Base-by-base conservation (phyloP, 1,140 invertebrate species). In the Schlechtendalia chinensis region DNA sequence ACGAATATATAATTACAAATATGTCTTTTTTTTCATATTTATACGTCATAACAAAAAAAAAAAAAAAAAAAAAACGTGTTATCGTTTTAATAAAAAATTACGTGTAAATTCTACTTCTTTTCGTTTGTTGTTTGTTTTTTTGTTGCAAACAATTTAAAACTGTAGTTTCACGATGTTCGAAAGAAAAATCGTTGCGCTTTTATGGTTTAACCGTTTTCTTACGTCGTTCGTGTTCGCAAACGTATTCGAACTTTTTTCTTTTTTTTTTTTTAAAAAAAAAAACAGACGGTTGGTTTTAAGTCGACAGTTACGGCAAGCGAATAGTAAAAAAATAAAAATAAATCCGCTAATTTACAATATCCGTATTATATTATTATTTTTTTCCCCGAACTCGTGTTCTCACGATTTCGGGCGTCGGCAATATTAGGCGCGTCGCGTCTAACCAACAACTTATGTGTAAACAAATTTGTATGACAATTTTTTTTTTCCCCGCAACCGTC, bases 381-480 rank as follows among this genome's bases (percentile, higher is more conserved):
- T 67, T 54, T 11, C 29, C n/a, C 6, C 17, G 50, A n/a, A 79
- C 0, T 47, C 6, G 2, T 79, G 47, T 79, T 79, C 75, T 63
- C 75, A 79, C 75, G 75, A 63, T 79, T 79, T 79, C 32, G 6
- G n/a, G 0, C 16, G n/a, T 24, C 17, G 27, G 61, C 24, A 45
- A 54, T 53, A n/a, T n/a, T n/a, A n/a, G n/a, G n/a, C 50, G 19
- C 24, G 53, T 54, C 27, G 19, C 54, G 54, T 16, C 11, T 24
- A 61, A 79, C 75, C 39, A 63, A 79, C n/a, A 63, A 79, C 75
- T 79, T 79, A 47, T 79, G 58, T 79, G 75, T 79, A 79, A 79
- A 79, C 75, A 79, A 58, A 54, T 61, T 22, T 61, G 22, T 59
- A 79, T 47, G 58, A 61, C 39, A 27, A 79, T 79, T 79, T 79